Percentiles rank a stretch among this genome's conserved stretches.
Evolutionary conservation across 2,797 vertebrate species (phyloP).

Genomic region (Anniella stebbinsi): DNA sequence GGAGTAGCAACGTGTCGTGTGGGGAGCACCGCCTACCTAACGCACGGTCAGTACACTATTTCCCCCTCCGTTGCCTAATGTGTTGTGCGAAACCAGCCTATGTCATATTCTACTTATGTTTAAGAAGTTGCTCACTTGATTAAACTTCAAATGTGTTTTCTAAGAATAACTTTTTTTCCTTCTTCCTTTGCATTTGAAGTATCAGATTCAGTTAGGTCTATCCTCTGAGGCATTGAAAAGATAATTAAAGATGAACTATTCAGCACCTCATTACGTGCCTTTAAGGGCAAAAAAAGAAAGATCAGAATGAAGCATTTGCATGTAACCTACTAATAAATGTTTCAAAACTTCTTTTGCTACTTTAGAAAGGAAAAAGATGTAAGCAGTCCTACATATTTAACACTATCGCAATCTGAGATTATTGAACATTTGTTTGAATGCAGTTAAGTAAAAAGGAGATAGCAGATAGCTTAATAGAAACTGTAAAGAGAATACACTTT

Average conservation of each 20-base stretch:
- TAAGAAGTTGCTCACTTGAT: background rate
- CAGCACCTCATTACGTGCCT: background rate
- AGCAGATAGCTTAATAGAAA: background rate
- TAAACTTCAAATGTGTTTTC: background rate
- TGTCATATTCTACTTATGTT: background rate
- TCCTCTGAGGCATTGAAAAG: background rate
- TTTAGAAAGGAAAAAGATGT: background rate
- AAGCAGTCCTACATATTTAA: background rate
- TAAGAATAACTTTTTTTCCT: background rate
- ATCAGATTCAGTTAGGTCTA: background rate
- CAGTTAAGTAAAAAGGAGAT: background rate
- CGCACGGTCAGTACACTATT: no score
- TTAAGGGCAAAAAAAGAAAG: conserved; percentile 2
- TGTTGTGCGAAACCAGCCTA: no score
- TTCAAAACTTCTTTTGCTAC: background rate
- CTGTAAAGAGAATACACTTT: background rate
- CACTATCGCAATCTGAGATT: background rate
- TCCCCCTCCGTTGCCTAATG: no score
- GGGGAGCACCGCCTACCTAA: no score
- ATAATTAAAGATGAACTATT: conserved; percentile 15
- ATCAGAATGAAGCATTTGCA: background rate
- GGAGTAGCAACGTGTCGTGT: no score
- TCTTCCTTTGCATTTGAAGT: background rate
- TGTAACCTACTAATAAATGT: conserved; percentile 14
- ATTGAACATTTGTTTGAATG: background rate